A percentile compares a stretch with the other conserved stretches of the same genome.
Conservation (phyloP, 2,113 vertebrate genomes). For the Mus musculus region DNA sequence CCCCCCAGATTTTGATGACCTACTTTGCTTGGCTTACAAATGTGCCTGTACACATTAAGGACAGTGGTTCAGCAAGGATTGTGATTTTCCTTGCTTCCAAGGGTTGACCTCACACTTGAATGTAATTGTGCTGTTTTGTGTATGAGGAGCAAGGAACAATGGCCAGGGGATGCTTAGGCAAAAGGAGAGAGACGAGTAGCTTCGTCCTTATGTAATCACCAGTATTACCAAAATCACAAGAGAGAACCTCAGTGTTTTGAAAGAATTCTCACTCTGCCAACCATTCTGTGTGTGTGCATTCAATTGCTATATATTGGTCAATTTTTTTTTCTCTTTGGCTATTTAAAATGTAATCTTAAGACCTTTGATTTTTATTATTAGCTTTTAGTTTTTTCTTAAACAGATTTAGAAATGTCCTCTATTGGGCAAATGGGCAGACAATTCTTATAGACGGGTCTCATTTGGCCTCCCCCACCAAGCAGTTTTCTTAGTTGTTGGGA, state of each 20-base stretch:
- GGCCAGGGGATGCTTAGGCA: neutral
- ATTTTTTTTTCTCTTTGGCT: conserved; percentile 16
- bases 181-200: neutral
- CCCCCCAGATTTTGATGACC: conserved; percentile 76
- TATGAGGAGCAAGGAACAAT: neutral
- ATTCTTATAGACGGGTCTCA: neutral
- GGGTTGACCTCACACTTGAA: neutral
- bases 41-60: conserved; percentile 13
- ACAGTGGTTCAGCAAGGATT: neutral
- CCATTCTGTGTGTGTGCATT: neutral
- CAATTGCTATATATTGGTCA: neutral
- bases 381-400: neutral
- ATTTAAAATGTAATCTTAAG: neutral
- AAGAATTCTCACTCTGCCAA: neutral
- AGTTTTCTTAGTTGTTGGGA: neutral
- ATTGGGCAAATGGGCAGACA: neutral
- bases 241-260: neutral
- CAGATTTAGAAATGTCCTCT: neutral
- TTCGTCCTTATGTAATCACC: neutral
- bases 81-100: conserved; percentile 45
- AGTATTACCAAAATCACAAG: neutral
- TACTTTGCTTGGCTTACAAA: conserved; percentile 71
- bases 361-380: neutral
- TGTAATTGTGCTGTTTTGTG: neutral
- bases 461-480: neutral